These are phyloP conservation scores for Drosophila kanekoi DNA, from an alignment of 2,888 invertebrate species.

Conservation along the genomic window DNA sequence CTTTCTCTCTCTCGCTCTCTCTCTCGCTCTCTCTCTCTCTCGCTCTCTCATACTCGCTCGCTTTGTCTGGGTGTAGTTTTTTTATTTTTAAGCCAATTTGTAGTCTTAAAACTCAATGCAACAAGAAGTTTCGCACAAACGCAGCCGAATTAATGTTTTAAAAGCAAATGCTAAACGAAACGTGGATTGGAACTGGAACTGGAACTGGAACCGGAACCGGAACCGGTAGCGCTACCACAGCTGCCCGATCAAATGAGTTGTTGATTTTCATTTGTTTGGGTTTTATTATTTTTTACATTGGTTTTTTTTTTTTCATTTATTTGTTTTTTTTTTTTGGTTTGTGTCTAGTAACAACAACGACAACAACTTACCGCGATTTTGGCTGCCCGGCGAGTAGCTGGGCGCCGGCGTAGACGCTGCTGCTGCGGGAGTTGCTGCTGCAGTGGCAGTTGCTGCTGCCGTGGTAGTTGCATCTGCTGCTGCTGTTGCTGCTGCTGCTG, in stretches of 20 bases:
- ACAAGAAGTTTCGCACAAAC: slow-evolving; percentile 83
- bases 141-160: slow-evolving; percentile 68
- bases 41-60: slow-evolving; percentile 3
- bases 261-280: not conserved
- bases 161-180: no score
- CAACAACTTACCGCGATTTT: slow-evolving; percentile 90
- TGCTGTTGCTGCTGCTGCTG: slow-evolving; percentile 79
- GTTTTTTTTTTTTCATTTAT: not conserved
- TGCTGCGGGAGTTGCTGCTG: slow-evolving; percentile 73
- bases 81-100: slow-evolving; percentile 41
- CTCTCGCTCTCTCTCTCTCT: slow-evolving; percentile 4
- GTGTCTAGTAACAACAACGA: slow-evolving; percentile 62
- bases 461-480: slow-evolving; percentile 62
- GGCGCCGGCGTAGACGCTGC: slow-evolving; percentile 85
- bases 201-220: slow-evolving; percentile 23
- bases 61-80: slow-evolving; percentile 1
- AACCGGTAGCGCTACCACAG: slow-evolving; percentile 16
- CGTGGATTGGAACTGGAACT: slow-evolving; percentile 3
- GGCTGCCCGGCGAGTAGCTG: slow-evolving; percentile 91
- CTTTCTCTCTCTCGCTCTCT: slow-evolving; percentile 4
- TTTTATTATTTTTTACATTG: not conserved
- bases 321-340: slow-evolving; percentile 16
- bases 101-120: slow-evolving; percentile 82
- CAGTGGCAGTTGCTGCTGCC: slow-evolving; percentile 13
- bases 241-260: slow-evolving; percentile 35